phyloP scores from a whole-genome alignment of 1,140 invertebrate genomes.

The Carcinoscorpius rotundicauda region DNA sequence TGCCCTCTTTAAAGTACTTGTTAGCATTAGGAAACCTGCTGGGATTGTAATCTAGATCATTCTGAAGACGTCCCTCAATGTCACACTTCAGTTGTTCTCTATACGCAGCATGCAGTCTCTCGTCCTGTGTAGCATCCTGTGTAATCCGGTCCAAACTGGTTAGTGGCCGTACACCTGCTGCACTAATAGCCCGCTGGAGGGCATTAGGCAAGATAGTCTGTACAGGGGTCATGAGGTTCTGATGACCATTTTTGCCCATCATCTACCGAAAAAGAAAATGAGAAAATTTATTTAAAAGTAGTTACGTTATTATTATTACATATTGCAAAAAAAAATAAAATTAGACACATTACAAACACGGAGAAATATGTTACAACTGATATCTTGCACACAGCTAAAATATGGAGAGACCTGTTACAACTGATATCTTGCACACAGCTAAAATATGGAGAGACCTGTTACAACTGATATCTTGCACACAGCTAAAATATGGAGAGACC shows the following conservation, averaged over 20 bases:
- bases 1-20: conserved; percentile 30
- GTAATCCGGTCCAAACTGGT: conserved; percentile 36
- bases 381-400: too few species aligned
- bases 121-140: conserved; percentile 33
- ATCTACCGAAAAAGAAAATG: conserved; percentile 31
- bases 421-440: too few species aligned
- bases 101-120: conserved; percentile 36
- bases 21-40: conserved; percentile 40
- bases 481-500: too few species aligned
- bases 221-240: conserved; percentile 22
- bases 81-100: conserved; percentile 33
- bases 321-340: too few species aligned
- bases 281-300: too few species aligned
- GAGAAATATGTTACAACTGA: too few species aligned
- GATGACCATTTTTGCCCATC: conserved; percentile 25
- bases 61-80: conserved; percentile 33
- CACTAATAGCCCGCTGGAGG: conserved; percentile 39
- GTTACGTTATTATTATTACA: too few species aligned
- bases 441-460: too few species aligned
- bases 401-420: too few species aligned
- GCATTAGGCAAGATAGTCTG: conserved; percentile 28
- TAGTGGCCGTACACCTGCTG: conserved; percentile 36
- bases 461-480: too few species aligned
- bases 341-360: too few species aligned
- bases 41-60: conserved; percentile 39